Base-by-base conservation (phyloP, 2,113 vertebrate genomes). In the Macaca mulatta region DNA sequence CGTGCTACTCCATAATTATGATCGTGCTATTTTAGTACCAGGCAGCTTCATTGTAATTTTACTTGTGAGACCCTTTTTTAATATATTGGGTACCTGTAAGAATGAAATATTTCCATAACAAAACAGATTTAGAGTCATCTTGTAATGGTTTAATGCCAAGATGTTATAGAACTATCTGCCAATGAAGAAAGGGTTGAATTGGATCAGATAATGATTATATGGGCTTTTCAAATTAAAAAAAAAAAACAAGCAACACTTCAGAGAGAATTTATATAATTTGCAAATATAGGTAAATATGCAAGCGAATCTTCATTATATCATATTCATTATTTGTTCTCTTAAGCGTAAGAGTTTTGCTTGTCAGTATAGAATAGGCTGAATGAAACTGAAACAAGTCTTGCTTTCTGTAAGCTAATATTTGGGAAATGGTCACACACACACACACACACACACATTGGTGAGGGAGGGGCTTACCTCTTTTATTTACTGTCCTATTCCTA, bases 91-190 rank as follows among this genome's bases (percentile, higher is more conserved):
- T 48, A 64, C 61, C 87, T 48, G 75, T 86, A 94, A 90, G 55
- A 97, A 90, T 64, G 45, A 18, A 82, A 35, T 59, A 59, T 90
- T 96, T 72, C 64, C 57, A 93, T 67, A 72, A 93, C 50, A 74
- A 93, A 96, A 82, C 30, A 89, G 70, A 96, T 96, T 97, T 87
- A 57, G 8, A 87, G 35, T 69, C 74, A 90, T 9, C 52, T 95
- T 96, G 78, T 79, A 81, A 77, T 38, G 72, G 77, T 93, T 97
- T 96, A 95, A 90, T 72, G 64, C 11, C 27, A 27, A 83, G 80
- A 61, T 89, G 30, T 52, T 94, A 79, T 32, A 74, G 82, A 94
- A 95, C 27, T 67, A 82, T 67, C 52, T 90, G 72, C 25, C 77
- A 89, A 23, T 77, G 38, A 86, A 61, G 40, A 89, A 87, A 77